phyloP scores from a whole-genome alignment of 1,140 invertebrate genomes.

The Pseudomyrmex pallidus region DNA sequence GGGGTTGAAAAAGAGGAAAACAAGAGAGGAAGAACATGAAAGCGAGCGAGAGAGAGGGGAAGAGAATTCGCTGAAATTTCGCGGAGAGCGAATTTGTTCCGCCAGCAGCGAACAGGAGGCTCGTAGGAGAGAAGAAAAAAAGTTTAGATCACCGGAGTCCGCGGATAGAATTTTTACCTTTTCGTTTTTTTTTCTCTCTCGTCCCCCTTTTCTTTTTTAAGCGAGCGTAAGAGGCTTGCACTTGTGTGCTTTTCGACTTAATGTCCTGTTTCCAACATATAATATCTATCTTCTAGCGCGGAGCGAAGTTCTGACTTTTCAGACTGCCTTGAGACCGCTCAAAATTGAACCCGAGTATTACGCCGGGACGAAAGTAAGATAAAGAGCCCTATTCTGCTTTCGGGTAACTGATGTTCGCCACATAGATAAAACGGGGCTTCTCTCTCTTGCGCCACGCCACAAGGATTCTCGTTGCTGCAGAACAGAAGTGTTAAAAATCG shows the following conservation, averaged over 20 bases:
- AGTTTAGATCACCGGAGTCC: slow-evolving; percentile 37
- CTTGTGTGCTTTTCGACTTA: slow-evolving; percentile 50
- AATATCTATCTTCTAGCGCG: slow-evolving; percentile 41
- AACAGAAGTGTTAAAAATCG: slow-evolving; percentile 56
- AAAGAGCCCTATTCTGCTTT: slow-evolving; percentile 46
- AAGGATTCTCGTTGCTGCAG: neutral
- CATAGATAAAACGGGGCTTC: slow-evolving; percentile 30
- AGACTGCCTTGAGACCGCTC: neutral
- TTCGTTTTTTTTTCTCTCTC: neutral
- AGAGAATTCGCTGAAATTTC: slow-evolving; percentile 6
- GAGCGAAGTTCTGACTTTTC: slow-evolving; percentile 18
- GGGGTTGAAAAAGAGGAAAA: neutral
- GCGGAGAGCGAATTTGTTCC: slow-evolving; percentile 51
- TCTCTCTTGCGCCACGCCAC: neutral
- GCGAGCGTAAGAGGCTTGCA: slow-evolving; percentile 40
- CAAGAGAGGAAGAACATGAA: too few species aligned
- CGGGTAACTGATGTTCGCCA: slow-evolving; percentile 47
- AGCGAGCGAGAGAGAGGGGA: too few species aligned
- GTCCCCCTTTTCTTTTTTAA: neutral
- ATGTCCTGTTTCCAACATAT: slow-evolving; percentile 52
- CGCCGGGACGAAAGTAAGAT: slow-evolving; percentile 42
- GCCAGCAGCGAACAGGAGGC: slow-evolving; percentile 16
- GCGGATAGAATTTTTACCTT: slow-evolving; percentile 42
- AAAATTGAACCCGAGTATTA: slow-evolving; percentile 34
- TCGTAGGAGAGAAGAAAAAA: slow-evolving; percentile 40